phyloP scores from a whole-genome alignment of 2,797 vertebrate genomes.

The Sternotherus odoratus region DNA sequence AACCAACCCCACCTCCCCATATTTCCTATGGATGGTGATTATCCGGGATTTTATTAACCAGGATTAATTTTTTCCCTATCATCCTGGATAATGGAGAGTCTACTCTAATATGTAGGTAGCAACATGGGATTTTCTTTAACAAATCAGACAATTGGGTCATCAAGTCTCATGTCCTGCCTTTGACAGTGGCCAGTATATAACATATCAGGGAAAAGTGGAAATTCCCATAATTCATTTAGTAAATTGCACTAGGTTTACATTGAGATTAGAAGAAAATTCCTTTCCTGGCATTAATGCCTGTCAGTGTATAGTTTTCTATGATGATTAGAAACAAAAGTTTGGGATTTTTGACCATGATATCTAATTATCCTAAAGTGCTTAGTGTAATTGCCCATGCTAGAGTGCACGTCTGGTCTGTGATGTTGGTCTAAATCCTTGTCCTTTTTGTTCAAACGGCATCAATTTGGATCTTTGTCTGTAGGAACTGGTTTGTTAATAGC shows the following conservation, averaged over 20 bases:
- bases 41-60: too few relatives aligned
- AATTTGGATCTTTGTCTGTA: neutral
- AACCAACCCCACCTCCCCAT: too few relatives aligned
- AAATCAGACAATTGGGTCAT: neutral
- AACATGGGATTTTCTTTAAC: neutral
- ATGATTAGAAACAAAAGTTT: conserved; percentile 18
- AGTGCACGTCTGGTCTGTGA: neutral
- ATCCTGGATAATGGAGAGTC: too few relatives aligned
- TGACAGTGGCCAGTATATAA: neutral
- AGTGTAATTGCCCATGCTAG: neutral
- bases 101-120: neutral
- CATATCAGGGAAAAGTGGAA: neutral
- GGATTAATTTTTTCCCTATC: too few relatives aligned
- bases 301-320: neutral
- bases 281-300: neutral
- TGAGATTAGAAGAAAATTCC: neutral
- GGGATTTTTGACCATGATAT: neutral
- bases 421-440: neutral
- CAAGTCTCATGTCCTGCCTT: neutral
- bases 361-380: neutral
- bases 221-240: neutral
- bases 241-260: neutral
- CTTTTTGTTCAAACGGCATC: neutral
- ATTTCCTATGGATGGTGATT: too few relatives aligned
- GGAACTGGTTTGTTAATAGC: neutral